Evolutionary conservation across 2,113 vertebrate species (phyloP).

Genomic region (Lepus europaeus): DNA sequence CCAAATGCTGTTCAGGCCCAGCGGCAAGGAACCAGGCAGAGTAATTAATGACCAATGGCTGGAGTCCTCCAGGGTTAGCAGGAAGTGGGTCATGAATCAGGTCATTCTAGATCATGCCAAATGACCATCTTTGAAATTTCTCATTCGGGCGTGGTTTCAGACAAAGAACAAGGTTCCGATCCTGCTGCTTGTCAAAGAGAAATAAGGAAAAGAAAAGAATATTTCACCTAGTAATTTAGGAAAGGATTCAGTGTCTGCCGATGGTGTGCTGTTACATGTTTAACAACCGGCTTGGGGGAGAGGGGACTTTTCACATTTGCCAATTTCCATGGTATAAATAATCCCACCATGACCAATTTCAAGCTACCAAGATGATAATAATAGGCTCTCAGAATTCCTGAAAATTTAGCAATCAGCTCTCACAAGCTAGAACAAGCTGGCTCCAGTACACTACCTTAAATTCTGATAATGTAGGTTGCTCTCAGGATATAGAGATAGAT

Average conservation of each 20-base stretch:
- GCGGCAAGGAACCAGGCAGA: slow-evolving; percentile 1
- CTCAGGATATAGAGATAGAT: background rate
- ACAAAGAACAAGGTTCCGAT: background rate
- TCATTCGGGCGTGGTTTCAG: slow-evolving; percentile 54
- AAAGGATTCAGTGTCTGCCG: background rate
- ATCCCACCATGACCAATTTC: background rate
- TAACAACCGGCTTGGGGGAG: background rate
- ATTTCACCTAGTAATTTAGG: background rate
- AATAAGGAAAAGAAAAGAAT: background rate
- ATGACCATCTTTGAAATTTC: slow-evolving; percentile 46
- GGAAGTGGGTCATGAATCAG: slow-evolving; percentile 55
- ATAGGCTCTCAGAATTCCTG: background rate
- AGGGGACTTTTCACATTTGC: background rate
- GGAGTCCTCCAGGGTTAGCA: background rate
- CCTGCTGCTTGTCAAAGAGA: slow-evolving; percentile 23
- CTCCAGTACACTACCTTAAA: background rate
- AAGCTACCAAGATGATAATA: background rate
- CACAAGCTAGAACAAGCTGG: background rate
- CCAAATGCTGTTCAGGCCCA: background rate
- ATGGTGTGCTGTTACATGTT: background rate
- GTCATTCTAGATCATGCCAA: slow-evolving; percentile 59
- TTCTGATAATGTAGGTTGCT: background rate
- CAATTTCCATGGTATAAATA: background rate
- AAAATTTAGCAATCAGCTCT: background rate
- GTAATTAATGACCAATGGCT: slow-evolving; percentile 6